Percentiles rank a stretch among this genome's conserved stretches.
phyloP scores from a whole-genome alignment of 2,797 vertebrate genomes.

The Mycteria americana region DNA sequence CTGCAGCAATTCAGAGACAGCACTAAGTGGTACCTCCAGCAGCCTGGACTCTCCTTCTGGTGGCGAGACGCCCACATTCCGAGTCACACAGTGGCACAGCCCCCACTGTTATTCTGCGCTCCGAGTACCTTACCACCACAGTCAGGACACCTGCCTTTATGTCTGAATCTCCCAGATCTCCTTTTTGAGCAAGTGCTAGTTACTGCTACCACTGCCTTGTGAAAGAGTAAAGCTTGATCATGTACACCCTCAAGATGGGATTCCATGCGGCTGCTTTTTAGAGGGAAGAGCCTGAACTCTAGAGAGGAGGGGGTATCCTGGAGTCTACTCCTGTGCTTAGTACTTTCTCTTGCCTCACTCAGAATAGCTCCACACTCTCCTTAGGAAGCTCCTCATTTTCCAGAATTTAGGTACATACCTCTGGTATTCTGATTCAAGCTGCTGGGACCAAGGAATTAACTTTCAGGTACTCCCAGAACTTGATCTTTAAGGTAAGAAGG shows the following conservation, averaged over 20 bases:
- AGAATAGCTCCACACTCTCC: not conserved
- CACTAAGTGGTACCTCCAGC: not conserved
- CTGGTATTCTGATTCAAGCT: not conserved
- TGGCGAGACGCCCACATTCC: not conserved
- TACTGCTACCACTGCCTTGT: not conserved
- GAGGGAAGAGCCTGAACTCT: not conserved
- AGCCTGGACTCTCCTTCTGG: not conserved
- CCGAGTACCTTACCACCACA: not conserved
- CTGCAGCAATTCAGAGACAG: not conserved
- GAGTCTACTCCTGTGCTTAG: not conserved
- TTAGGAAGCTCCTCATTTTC: not conserved
- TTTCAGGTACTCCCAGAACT: not conserved
- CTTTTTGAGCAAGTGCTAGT: not conserved
- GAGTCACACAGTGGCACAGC: not conserved
- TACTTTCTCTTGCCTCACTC: not conserved
- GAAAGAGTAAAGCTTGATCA: not conserved
- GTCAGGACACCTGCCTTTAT: not conserved
- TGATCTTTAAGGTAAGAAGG: not conserved
- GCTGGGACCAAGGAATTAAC: not conserved
- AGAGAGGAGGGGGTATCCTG: not conserved
- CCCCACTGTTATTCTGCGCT: not conserved
- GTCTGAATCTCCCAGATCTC: not conserved
- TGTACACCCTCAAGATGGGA: not conserved
- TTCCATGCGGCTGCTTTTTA: not conserved
- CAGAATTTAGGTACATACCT: not conserved